These are phyloP conservation scores for Syrista parreyssii DNA, from an alignment of 2,888 invertebrate species.

Conservation along the genomic window DNA sequence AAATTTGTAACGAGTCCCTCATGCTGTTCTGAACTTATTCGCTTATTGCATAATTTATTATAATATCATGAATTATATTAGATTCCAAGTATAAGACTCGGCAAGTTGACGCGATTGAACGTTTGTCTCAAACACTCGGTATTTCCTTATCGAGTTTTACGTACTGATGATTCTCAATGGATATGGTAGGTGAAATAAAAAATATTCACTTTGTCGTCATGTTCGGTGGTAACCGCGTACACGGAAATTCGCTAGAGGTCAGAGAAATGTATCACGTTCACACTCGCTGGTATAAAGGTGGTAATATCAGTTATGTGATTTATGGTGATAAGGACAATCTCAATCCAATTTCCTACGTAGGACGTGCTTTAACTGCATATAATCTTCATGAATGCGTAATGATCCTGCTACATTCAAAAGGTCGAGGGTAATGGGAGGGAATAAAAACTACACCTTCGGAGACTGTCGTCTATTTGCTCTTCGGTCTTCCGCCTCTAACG, in stretches of 20 bases:
- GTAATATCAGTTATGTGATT: conserved; percentile 49
- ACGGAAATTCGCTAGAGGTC: not conserved
- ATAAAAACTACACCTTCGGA: conserved; percentile 25
- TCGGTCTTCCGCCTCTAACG: not conserved
- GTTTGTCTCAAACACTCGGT: not conserved
- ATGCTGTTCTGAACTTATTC: not conserved
- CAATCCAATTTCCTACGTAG: conserved; percentile 52
- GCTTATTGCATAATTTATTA: not conserved
- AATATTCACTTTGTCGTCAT: not conserved
- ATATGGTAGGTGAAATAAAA: not conserved
- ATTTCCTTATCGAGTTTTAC: not conserved
- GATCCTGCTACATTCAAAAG: conserved; percentile 19
- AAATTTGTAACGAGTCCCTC: not conserved
- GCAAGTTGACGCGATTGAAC: not conserved
- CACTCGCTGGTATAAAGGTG: conserved; percentile 22
- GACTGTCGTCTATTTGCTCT: not conserved
- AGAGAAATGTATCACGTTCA: not conserved
- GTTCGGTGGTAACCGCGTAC: not conserved
- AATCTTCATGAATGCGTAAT: conserved; percentile 58
- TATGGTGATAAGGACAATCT: conserved; percentile 54
- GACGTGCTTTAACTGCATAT: conserved; percentile 53
- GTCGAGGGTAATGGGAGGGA: conserved; percentile 29
- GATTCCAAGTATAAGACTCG: not conserved
- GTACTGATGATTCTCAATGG: not conserved
- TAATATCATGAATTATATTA: not conserved